Evolutionary conservation across 92 coral and sea anemone species (phyloP), one percentile per base, ranked within the genome.

Genomic region (Isaurus tuberculatus): DNA sequence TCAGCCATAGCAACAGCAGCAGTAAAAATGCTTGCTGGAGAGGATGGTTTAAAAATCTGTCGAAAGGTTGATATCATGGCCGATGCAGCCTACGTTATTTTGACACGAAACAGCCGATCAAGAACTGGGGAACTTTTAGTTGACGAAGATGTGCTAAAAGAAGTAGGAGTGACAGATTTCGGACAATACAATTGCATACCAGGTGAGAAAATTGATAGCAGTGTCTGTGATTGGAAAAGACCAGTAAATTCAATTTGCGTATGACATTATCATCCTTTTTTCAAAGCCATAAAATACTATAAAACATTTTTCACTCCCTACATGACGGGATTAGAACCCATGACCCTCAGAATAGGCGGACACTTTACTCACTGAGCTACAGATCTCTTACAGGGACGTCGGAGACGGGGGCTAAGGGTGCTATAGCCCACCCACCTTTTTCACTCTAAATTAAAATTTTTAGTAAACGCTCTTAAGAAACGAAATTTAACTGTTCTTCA

Each of bases 1-100:
- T 22, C 48, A 95, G 98, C 92, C 36, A 93, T 95, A 53, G 94
- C 98, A 2, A 96, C 99, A 11, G 99, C 94, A 19, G 99, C 98
- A 15, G 90, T 96, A 98, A 71, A 79, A 42, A 94, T 91, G 98
- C 86, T 96, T 0, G 98, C 93, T 22, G 99, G 99, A 8, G 93
- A 89, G 32, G 96, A 85, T 6, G 86, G 79, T 6, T 33, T 94
- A n/a, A 85, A 90, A 36, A 71, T 77, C 51, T 90, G 99, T 53
- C 99, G 99, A 63, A 94, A 95, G 13, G 86, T 79, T 22, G 96
- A 94, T 31, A 94, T 96, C 91, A 85, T 96, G 98, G 93, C 98
- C 8, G 99, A 96, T 51, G 99, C 99, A 17, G 99, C 98, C 13
- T 96, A 96, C 65, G 98, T 92, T 44, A 79, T 96, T 36, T 70